A percentile compares a stretch with the other conserved stretches of the same genome.
Conservation (phyloP, 2,888 invertebrate genomes). For the Rotaria socialis region DNA sequence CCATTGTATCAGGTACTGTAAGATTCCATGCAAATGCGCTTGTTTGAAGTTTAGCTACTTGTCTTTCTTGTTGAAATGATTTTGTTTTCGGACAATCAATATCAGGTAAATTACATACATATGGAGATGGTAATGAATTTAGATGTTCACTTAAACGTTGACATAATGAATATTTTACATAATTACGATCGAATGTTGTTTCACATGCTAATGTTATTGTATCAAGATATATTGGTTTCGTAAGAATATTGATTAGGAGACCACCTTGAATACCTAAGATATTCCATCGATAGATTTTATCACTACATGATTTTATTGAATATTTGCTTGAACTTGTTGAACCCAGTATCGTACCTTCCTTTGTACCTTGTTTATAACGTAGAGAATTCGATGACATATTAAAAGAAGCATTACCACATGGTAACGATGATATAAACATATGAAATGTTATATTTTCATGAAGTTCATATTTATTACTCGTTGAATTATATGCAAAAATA, state of each 20-base stretch:
- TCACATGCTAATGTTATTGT: constrained; percentile 53
- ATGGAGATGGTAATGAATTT: background rate
- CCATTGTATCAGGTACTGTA: background rate
- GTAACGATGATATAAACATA: constrained; percentile 91
- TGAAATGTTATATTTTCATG: constrained; percentile 76
- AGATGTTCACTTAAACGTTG: background rate
- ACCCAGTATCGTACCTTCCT: constrained; percentile 76
- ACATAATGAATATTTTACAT: constrained; percentile 1
- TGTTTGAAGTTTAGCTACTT: background rate
- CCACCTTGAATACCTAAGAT: constrained; percentile 62
- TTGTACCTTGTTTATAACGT: constrained; percentile 90
- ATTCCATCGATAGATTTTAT: constrained; percentile 62
- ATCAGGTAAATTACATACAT: background rate
- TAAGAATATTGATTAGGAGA: constrained; percentile 55
- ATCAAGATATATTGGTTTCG: constrained; percentile 79
- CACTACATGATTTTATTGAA: constrained; percentile 51
- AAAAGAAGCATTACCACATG: constrained; percentile 80
- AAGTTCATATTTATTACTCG: constrained; percentile 57
- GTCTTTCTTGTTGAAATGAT: constrained; percentile 14
- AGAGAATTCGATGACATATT: constrained; percentile 60
- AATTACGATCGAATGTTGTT: background rate
- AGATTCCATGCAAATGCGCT: constrained; percentile 24
- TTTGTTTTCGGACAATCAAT: constrained; percentile 22
- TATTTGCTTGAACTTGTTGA: background rate
- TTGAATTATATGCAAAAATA: constrained; percentile 38